Conservation (phyloP, 1,140 invertebrate genomes). For the Latrodectus geometricus region DNA sequence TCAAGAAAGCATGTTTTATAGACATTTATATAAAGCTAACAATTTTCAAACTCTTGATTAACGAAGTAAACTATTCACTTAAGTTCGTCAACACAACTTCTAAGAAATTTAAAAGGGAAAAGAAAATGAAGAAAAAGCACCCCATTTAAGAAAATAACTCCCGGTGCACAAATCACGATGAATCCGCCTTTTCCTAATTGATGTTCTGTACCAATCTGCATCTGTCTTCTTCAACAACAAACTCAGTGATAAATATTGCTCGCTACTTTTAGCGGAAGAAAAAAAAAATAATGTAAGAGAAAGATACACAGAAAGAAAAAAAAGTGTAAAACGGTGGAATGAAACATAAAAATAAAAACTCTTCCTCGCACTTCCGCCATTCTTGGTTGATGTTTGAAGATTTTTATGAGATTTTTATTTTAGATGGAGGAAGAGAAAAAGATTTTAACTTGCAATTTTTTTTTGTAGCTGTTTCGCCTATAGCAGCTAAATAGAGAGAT, state of each 20-base stretch:
- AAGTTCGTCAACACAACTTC: conserved; percentile 23
- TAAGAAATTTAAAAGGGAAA: conserved; percentile 11
- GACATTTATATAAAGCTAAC: too few species aligned
- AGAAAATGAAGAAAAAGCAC: conserved; percentile 22
- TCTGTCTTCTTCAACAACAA: conserved; percentile 53
- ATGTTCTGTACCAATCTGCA: conserved; percentile 51
- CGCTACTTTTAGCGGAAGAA: not conserved
- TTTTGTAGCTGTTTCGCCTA: conserved; percentile 13
- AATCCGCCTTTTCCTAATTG: conserved; percentile 47
- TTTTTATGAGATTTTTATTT: conserved; percentile 54
- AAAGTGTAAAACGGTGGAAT: not conserved
- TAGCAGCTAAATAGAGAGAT: conserved; percentile 39
- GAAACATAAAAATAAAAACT: conserved; percentile 1
- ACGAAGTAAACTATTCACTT: conserved; percentile 31
- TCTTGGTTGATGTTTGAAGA: conserved; percentile 20
- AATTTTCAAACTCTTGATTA: not conserved
- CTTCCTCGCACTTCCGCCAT: conserved; percentile 33
- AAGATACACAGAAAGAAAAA: not conserved
- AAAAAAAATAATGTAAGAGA: conserved; percentile 9
- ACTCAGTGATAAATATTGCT: conserved; percentile 42
- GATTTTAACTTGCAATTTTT: conserved; percentile 1
- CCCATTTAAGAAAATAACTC: conserved; percentile 27
- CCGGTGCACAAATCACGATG: conserved; percentile 34
- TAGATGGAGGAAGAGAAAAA: conserved; percentile 8
- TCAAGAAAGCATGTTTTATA: too few species aligned